Evolutionary conservation across 1,140 invertebrate species (phyloP).

Genomic region (Hycleus phaleratus): DNA sequence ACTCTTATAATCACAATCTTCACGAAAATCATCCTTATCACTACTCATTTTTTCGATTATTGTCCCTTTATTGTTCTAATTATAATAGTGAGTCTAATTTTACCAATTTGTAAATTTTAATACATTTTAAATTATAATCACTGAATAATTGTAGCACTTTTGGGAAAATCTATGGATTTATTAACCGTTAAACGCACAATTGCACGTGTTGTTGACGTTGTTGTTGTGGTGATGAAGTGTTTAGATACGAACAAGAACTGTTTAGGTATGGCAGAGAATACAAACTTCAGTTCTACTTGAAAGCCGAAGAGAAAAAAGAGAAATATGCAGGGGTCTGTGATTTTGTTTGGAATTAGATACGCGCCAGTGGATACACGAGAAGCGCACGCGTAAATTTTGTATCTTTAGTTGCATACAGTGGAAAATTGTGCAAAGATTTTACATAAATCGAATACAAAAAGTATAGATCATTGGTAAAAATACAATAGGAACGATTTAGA

Average conservation of each 20-base stretch:
- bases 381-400: background rate
- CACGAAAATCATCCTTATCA: constrained; percentile 12
- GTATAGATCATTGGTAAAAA: too few species aligned
- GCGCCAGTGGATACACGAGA: background rate
- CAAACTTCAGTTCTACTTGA: background rate
- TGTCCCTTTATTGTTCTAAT: background rate
- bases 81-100: too few species aligned
- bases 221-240: too few species aligned
- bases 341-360: constrained; percentile 2
- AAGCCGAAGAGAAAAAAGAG: background rate
- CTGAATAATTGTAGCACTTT: too few species aligned
- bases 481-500: too few species aligned
- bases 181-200: background rate
- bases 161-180: background rate
- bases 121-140: too few species aligned
- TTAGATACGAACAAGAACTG: too few species aligned
- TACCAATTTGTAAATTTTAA: too few species aligned
- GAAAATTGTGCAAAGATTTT: too few species aligned
- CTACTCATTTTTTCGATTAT: constrained; percentile 1
- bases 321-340: background rate
- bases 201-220: background rate
- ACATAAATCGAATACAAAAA: too few species aligned
- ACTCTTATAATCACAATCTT: constrained; percentile 33
- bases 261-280: background rate
- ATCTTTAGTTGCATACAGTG: background rate